Evolutionary conservation across 2,113 vertebrate genomes (phyloP), one percentile per base, ranked within the genome.

Genomic region (Cebidichthys violaceus): DNA sequence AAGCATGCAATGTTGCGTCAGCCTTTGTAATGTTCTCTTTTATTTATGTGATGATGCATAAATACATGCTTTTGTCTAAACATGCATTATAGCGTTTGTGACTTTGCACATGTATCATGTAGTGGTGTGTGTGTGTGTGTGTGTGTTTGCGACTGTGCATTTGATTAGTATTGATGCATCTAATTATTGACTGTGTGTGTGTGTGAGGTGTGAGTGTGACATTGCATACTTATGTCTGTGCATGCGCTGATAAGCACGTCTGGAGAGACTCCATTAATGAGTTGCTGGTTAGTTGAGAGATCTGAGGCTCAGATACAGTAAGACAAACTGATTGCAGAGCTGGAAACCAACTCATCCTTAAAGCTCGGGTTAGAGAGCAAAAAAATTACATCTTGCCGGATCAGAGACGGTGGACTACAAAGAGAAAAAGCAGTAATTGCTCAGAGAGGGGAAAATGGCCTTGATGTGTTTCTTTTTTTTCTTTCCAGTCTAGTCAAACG

Each of bases 221-320:
- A n/a, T 64, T 24, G 77, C 14, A 35, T 66, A 7, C 11, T 24
- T 37, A 15, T 60, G 27, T 65, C 22, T 55, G 50, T 52, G 31
- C 22, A 20, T 62, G 17, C 0, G 1, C 55, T 37, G 69, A 77
- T 81, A 64, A 85, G 68, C 59, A 0, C 9, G 0, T 9, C 2
- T 71, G 66, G 17, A 31, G 79, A 68, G 43, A 4, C 74, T n/a
- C 33, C 41, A 69, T 78, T 86, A 78, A 83, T 59, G 85, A 71
- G 47, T 33, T 17, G 33, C 35, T 45, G 35, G 50, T 70, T 70
- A 41, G 35, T 55, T 54, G 10, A 14, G 13, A 71, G 74, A 84
- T 77, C 39, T 4, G 20, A 57, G 64, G 50, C 45, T 52, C 41
- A 61, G 76, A 70, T 67, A 55, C 61, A 6, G 55, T 29, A 6